These are phyloP conservation scores for Chaitophorus viminalis DNA, from an alignment of 2,888 invertebrate genomes.

Conservation along the genomic window DNA sequence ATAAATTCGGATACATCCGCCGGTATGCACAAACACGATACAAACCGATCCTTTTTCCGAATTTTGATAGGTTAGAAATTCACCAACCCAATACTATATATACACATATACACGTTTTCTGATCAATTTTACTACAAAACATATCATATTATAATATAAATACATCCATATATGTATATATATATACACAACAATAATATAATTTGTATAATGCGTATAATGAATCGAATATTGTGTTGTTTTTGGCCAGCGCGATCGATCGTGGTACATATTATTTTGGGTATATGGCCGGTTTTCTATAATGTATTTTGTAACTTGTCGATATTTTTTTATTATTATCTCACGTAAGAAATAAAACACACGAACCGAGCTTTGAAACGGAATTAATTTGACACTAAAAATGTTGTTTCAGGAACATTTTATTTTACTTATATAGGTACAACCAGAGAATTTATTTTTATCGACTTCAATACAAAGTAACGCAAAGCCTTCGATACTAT, in stretches of 20 bases:
- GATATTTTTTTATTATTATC: background rate
- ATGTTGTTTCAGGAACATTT: background rate
- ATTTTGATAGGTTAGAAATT: background rate
- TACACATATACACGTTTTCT: background rate
- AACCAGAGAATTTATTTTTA: constrained; percentile 3
- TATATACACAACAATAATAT: too few species aligned
- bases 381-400: constrained; percentile 24
- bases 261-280: background rate
- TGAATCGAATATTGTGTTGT: background rate
- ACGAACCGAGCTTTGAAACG: background rate
- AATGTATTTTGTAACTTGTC: background rate
- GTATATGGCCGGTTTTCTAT: background rate
- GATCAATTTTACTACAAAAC: background rate
- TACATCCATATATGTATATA: too few species aligned
- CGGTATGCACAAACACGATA: background rate
- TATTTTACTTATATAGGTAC: background rate
- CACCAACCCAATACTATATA: background rate
- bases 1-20: background rate
- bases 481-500: too few species aligned
- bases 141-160: background rate
- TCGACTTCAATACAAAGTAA: background rate
- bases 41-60: background rate
- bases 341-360: background rate
- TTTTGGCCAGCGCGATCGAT: background rate
- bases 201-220: too few species aligned